phyloP scores from a whole-genome alignment of 2,113 vertebrate species.

The Odocoileus hemionus region DNA sequence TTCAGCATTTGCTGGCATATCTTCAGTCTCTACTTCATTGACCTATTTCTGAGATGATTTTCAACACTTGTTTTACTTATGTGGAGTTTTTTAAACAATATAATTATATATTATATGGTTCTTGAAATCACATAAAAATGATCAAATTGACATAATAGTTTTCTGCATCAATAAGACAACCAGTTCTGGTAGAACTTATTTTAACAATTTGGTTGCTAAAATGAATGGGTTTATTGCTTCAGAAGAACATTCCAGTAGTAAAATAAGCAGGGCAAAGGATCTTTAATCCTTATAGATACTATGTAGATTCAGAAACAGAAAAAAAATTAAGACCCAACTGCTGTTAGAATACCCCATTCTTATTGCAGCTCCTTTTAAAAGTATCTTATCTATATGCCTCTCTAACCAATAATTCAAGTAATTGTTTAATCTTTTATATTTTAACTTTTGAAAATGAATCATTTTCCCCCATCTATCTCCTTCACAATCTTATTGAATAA shows the following conservation, averaged over 20 bases:
- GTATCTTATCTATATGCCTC: neutral
- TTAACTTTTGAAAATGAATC: conserved; percentile 25
- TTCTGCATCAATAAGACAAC: neutral
- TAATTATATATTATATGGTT: neutral
- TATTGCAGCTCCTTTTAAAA: neutral
- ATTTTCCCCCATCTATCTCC: neutral
- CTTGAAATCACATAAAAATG: conserved; percentile 16
- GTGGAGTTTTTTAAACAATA: neutral
- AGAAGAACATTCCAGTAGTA: conserved; percentile 22
- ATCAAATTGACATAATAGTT: neutral
- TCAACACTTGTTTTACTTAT: neutral
- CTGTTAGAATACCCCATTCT: neutral
- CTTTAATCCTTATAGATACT: neutral
- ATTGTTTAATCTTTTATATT: neutral
- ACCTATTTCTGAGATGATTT: neutral
- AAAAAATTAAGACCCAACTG: conserved; percentile 14
- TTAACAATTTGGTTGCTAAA: conserved; percentile 26
- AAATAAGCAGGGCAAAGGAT: conserved; percentile 25
- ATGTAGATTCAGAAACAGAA: conserved; percentile 14
- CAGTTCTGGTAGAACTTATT: conserved; percentile 19
- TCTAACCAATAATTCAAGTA: conserved; percentile 18
- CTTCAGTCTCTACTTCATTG: neutral
- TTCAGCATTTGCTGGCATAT: neutral
- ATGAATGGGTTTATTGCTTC: neutral
- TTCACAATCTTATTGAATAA: neutral